Evolutionary conservation across 1,140 invertebrate genomes (phyloP), one percentile per base, ranked within the genome.

Genomic region (Meloidogyne floridensis): DNA sequence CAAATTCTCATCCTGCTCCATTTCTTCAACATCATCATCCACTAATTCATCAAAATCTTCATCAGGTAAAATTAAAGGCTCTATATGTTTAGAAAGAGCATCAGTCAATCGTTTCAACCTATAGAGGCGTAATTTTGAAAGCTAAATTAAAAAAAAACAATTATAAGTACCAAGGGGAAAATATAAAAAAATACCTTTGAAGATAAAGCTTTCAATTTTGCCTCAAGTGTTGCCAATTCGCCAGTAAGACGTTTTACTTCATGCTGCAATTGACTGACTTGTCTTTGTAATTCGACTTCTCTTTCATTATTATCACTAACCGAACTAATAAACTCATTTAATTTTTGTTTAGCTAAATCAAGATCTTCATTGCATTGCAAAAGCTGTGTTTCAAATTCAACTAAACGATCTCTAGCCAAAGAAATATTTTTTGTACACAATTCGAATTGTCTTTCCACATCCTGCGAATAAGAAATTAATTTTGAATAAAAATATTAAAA

Each of bases 21-120:
- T 94, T 71, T 93, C 89, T 86, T 95, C 94, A 3, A 95, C 91
- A 77, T 94, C 93, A 75, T 93, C 91, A 3, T 80, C 84, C 72
- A 91, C 94, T 72, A 93, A 88, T 82, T 93, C 93, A 86, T 94
- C 94, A 71, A 93, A 91, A 20, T 92, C 91, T 71, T 92, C 92
- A 0, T 94, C 88, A 72, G 91, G 91, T 1, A 65, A 65, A 65
- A n/a, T 65, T 65, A 65, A 72, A 11, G n/a, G 75, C 53, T 10
- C 53, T 70, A 65, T 10, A n/a, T 59, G 54, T 54, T 77, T 77
- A 20, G 47, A 54, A 54, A 77, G 20, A 6, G 80, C 72, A 5
- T 32, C 59, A 2, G 54, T 32, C 18, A 80, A 11, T 18, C 76
- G 65, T 74, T 80, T 74, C 5, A 72, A 51, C 8, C 51, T 43